These are phyloP conservation scores for Diaperis boleti DNA, from an alignment of 2,888 invertebrate genomes.

Conservation along the genomic window DNA sequence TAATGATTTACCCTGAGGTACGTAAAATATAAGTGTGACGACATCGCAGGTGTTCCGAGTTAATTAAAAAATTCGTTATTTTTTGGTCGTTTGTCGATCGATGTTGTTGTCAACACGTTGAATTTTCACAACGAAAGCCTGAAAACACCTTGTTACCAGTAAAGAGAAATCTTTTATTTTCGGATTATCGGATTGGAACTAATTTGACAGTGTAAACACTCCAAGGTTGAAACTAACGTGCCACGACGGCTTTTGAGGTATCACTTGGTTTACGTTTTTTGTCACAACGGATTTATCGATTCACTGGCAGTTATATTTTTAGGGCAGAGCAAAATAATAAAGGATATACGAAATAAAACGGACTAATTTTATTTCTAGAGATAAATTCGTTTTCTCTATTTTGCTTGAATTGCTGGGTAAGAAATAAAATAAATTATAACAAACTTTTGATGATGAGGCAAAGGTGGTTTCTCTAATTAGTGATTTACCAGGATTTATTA, in stretches of 20 bases:
- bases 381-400: too few relatives aligned
- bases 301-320: not conserved
- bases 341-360: not conserved
- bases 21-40: constrained; percentile 9
- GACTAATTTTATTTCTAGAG: too few relatives aligned
- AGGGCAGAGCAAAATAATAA: not conserved
- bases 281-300: not conserved
- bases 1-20: constrained; percentile 10
- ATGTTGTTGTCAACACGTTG: not conserved
- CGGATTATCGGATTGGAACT: constrained; percentile 3
- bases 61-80: constrained; percentile 16
- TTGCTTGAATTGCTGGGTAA: too few relatives aligned
- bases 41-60: not conserved
- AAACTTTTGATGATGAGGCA: too few relatives aligned
- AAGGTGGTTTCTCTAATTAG: too few relatives aligned
- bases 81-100: not conserved
- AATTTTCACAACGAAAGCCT: not conserved
- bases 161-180: constrained; percentile 12
- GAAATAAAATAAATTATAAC: too few relatives aligned
- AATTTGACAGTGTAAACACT: constrained; percentile 14
- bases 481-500: too few relatives aligned
- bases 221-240: constrained; percentile 16
- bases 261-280: constrained; percentile 11
- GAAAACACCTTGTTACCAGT: not conserved
- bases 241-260: constrained; percentile 4